Evolutionary conservation across 2,888 invertebrate genomes (phyloP), one percentile per base, ranked within the genome.

Genomic region (Frankliniella intonsa): DNA sequence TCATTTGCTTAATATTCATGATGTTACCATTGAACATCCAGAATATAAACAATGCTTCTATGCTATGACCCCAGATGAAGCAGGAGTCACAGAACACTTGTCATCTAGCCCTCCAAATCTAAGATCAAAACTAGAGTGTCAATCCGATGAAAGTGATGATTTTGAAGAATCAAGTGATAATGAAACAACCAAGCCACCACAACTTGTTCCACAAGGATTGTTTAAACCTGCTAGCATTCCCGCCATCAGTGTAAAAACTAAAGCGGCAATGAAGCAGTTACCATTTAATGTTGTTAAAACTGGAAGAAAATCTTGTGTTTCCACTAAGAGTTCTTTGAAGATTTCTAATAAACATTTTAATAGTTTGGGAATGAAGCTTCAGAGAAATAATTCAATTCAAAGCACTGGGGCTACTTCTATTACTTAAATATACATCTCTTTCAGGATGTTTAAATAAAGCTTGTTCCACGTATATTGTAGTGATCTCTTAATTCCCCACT

Each of bases 51-150:
- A 83, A 79, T 84, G 84, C 81, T 84, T 84, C 81, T 84, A 84
- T 83, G 84, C 85, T 1, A 84, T 85, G 84, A 83, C 84, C 27
- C 84, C 84, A 27, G 84, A 83, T 80, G 85, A 85, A 81, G 85
- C 85, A 51, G 85, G 85, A 19, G 83, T 85, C 3, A 83, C 81
- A 22, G 25, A 12, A 25, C 22, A 76, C 1, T 76, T 25, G 1
- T 5, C 25, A 76, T 10, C 25, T 12, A 76, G 22, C 1, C 69
- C 22, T 12, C 69, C 69, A 8, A 12, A 25, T 25, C 12, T 76
- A 25, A 76, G 25, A 76, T 25, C 69, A 1, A 76, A 76, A 9
- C 12, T 25, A 8, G 69, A 76, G 22, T 25, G 22, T 10, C 25
- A 25, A 76, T 76, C 69, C 8, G 69, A n/a, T 25, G 25, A 76